phyloP scores from a whole-genome alignment of 2,888 invertebrate genomes.

The Hoplodrina ambigua region DNA sequence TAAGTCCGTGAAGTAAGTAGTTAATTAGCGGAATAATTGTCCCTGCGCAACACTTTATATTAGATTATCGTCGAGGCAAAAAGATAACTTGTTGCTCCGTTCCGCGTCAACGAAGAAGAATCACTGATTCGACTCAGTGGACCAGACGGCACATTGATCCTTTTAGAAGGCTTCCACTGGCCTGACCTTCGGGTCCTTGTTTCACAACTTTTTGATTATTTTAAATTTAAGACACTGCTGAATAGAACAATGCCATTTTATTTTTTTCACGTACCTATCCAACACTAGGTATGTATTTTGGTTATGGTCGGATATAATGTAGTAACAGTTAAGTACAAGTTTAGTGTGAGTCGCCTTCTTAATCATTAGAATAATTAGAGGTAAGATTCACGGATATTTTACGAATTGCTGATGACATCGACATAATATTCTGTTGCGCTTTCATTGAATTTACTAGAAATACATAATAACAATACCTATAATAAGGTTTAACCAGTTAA shows the following conservation, averaged over 20 bases:
- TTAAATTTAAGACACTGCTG: neutral
- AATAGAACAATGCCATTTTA: slow-evolving; percentile 1
- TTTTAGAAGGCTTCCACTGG: slow-evolving; percentile 6
- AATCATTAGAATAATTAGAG: too few relatives aligned
- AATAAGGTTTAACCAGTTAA: too few relatives aligned
- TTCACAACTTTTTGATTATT: slow-evolving; percentile 3
- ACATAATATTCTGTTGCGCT: too few relatives aligned
- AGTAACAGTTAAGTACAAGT: too few relatives aligned
- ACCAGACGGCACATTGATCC: slow-evolving; percentile 15
- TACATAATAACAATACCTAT: too few relatives aligned
- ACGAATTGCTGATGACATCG: too few relatives aligned
- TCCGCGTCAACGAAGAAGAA: slow-evolving; percentile 1
- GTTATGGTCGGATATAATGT: too few relatives aligned
- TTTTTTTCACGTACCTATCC: too few relatives aligned
- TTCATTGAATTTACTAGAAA: too few relatives aligned
- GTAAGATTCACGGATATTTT: too few relatives aligned
- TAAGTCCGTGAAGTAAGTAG: slow-evolving; percentile 32
- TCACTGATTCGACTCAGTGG: slow-evolving; percentile 12
- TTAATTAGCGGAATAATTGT: slow-evolving; percentile 36
- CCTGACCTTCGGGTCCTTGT: slow-evolving; percentile 1
- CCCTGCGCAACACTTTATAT: slow-evolving; percentile 1
- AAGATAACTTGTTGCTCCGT: neutral
- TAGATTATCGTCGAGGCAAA: neutral
- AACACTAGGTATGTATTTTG: too few relatives aligned
- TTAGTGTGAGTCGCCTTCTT: too few relatives aligned